Evolutionary conservation across 2,113 vertebrate species (phyloP).

Genomic region (Baryphthengus martii): DNA sequence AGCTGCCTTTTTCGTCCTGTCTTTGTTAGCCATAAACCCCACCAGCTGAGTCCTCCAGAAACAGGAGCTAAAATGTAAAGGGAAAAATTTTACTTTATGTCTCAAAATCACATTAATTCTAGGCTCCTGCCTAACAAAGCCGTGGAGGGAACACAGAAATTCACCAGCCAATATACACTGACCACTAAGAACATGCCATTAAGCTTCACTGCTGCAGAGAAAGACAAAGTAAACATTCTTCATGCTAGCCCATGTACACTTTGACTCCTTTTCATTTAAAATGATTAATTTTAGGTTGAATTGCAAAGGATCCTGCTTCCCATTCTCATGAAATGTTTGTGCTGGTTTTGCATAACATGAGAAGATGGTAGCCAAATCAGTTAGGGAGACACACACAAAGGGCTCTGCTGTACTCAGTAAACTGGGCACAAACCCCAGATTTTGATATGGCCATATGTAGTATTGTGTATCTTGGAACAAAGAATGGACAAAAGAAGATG

Average conservation of each 20-base stretch:
- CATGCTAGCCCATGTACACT: not conserved
- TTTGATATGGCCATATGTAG: not conserved
- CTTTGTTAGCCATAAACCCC: not conserved
- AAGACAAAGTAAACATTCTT: not conserved
- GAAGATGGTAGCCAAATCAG: not conserved
- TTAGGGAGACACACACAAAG: not conserved
- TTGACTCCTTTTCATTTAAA: not conserved
- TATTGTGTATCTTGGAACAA: not conserved
- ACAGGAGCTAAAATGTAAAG: not conserved
- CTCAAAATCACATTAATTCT: slow-evolving; percentile 13
- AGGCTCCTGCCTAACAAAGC: not conserved
- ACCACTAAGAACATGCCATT: not conserved
- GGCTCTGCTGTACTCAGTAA: not conserved
- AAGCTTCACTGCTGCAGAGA: not conserved
- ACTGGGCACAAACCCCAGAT: not conserved
- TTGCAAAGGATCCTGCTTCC: not conserved
- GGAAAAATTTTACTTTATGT: not conserved
- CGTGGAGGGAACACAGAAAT: not conserved
- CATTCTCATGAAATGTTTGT: not conserved
- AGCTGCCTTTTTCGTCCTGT: not conserved
- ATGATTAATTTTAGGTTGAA: not conserved
- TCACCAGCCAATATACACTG: not conserved
- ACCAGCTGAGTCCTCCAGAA: not conserved
- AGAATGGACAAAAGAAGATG: not conserved
- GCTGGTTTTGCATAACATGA: not conserved